Conservation (phyloP, 2,113 vertebrate species). For the Meleagris gallopavo region DNA sequence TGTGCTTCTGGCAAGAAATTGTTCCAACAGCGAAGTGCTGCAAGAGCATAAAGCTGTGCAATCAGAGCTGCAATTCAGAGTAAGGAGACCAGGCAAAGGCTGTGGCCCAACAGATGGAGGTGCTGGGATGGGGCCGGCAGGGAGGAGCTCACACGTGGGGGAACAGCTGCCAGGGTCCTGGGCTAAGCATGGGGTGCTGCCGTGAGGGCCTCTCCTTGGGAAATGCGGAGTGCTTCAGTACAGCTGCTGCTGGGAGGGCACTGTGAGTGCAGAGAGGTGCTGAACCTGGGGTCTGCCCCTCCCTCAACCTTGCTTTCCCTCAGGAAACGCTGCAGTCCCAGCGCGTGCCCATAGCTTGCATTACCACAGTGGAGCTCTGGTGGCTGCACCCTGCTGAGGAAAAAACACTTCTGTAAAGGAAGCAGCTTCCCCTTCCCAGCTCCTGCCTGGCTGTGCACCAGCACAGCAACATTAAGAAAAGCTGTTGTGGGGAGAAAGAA, state of each 20-base stretch:
- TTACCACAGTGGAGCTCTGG: too few species aligned
- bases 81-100: not conserved
- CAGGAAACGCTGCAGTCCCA: not conserved
- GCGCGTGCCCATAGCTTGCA: too few species aligned
- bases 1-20: accelerated
- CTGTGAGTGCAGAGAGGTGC: too few species aligned
- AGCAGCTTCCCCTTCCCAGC: not conserved
- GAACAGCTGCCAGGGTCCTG: not conserved
- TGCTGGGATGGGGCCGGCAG: not conserved
- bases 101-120: not conserved
- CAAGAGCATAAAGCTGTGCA: accelerated
- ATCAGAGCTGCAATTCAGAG: not conserved
- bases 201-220: not conserved
- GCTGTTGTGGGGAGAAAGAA: too few species aligned
- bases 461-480: not conserved
- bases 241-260: not conserved
- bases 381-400: not conserved
- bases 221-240: not conserved
- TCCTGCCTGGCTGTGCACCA: not conserved
- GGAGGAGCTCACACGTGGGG: not conserved
- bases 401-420: not conserved
- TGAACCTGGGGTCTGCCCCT: not conserved
- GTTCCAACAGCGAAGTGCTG: not conserved
- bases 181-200: not conserved
- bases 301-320: not conserved